phyloP scores from a whole-genome alignment of 2,113 vertebrate species.

The Peromyscus leucopus region DNA sequence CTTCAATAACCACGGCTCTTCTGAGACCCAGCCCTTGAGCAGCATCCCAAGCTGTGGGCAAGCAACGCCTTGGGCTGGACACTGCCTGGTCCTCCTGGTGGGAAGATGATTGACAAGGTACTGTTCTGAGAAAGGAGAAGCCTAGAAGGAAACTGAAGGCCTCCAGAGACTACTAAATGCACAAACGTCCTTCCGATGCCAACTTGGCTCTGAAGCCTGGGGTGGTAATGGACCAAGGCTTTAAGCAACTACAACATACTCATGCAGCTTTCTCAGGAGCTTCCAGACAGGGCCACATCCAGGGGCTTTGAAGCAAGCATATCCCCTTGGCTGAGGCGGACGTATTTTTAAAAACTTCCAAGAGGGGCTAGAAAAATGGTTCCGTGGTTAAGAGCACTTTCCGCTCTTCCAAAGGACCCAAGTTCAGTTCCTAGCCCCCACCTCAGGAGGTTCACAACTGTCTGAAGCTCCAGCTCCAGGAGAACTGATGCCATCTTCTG shows the following conservation, averaged over 20 bases:
- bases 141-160: background rate
- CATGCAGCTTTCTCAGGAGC: background rate
- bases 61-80: background rate
- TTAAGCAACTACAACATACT: accelerated
- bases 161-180: background rate
- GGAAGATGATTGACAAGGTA: background rate
- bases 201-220: background rate
- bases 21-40: accelerated
- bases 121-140: background rate
- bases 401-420: background rate
- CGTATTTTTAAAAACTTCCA: background rate
- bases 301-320: background rate
- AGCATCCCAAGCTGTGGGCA: background rate
- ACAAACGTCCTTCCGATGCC: background rate
- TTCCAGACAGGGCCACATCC: background rate
- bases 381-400: background rate
- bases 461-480: background rate
- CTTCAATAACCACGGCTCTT: accelerated
- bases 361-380: background rate
- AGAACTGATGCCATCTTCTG: background rate
- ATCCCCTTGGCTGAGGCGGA: accelerated
- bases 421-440: background rate
- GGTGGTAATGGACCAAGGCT: background rate
- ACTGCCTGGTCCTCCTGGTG: no score
- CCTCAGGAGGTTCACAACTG: background rate